A percentile compares a stretch with the other conserved stretches of the same genome.
Conservation (phyloP, 2,797 vertebrate genomes). For the Phoebastria nigripes region DNA sequence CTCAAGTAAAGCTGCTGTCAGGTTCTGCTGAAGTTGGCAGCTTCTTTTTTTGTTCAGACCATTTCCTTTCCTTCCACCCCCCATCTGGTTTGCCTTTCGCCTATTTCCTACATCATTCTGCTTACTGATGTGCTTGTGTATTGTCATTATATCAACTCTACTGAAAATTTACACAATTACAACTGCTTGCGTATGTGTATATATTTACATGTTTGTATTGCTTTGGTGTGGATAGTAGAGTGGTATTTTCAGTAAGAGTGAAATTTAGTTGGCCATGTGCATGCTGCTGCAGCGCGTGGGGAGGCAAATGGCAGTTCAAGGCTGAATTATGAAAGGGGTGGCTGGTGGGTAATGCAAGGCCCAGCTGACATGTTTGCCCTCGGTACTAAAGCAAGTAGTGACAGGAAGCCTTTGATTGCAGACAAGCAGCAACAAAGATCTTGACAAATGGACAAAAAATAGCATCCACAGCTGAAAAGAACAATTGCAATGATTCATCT, state of each 20-base stretch:
- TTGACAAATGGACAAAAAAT: constrained; percentile 13
- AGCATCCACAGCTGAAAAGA: not conserved
- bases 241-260: not conserved
- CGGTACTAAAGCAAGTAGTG: not conserved
- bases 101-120: not conserved
- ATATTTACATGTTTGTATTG: not conserved
- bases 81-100: not conserved
- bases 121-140: not conserved
- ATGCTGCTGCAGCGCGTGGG: not conserved
- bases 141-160: not conserved
- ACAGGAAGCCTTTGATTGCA: not conserved
- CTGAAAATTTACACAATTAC: not conserved
- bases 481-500: not conserved
- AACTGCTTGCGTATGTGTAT: not conserved
- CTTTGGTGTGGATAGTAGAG: constrained; percentile 6
- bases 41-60: not conserved
- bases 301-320: not conserved
- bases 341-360: not conserved
- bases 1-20: not conserved
- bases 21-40: not conserved
- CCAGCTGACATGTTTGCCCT: not conserved
- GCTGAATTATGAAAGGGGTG: not conserved
- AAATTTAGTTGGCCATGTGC: not conserved
- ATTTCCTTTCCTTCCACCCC: not conserved
- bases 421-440: not conserved